Percentiles rank a stretch among this genome's conserved stretches.
phyloP scores from a whole-genome alignment of 2,888 invertebrate species.

The Cremastinae sp. region DNA sequence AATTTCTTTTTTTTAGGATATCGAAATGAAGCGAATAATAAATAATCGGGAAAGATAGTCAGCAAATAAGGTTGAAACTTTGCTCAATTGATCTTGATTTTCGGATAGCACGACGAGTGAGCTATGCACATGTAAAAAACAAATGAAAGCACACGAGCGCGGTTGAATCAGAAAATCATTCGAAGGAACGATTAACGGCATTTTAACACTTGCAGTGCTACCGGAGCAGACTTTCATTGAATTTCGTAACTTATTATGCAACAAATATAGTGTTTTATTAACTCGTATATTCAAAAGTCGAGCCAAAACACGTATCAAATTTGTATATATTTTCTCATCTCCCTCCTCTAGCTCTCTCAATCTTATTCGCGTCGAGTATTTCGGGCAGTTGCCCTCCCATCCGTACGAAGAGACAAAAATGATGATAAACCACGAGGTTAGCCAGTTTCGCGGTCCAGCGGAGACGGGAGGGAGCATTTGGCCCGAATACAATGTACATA shows the following conservation, averaged over 20 bases:
- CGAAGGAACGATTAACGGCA: conserved; percentile 28
- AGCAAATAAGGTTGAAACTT: conserved; percentile 20
- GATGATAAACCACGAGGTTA: conserved; percentile 12
- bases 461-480: conserved; percentile 5
- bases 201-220: conserved; percentile 18
- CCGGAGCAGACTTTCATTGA: conserved; percentile 5
- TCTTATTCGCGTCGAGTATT: conserved; percentile 29
- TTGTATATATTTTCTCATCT: conserved; percentile 22
- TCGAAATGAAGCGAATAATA: conserved; percentile 5
- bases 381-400: conserved; percentile 13
- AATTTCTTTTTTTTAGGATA: conserved; percentile 30
- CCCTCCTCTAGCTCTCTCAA: neutral
- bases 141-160: conserved; percentile 5
- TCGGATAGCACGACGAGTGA: conserved; percentile 23
- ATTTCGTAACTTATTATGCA: conserved; percentile 44
- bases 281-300: conserved; percentile 31
- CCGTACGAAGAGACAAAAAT: conserved; percentile 18
- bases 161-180: conserved; percentile 25
- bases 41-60: conserved; percentile 2
- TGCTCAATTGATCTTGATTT: conserved; percentile 25
- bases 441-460: conserved; percentile 5
- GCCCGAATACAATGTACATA: conserved; percentile 15
- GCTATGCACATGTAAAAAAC: conserved; percentile 46
- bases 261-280: conserved; percentile 24
- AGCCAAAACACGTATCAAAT: conserved; percentile 35